A percentile compares a stretch with the other conserved stretches of the same genome.
Conservation (phyloP, 2,888 invertebrate genomes). For the Eristalis tenax region DNA sequence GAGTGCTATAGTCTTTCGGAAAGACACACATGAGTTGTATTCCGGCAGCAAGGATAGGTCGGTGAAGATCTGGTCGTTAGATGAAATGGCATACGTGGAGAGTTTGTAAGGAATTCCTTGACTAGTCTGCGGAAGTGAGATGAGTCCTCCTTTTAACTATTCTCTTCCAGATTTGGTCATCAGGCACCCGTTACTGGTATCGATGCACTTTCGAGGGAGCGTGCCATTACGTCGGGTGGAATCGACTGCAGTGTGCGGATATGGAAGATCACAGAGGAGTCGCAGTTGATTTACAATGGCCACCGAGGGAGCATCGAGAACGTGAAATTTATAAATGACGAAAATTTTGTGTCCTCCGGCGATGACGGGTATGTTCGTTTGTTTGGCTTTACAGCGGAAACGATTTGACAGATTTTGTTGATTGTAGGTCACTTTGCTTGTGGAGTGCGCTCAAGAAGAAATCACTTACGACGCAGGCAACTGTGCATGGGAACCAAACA, state of each 20-base stretch:
- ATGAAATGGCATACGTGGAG: constrained; percentile 98
- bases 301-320: constrained; percentile 92
- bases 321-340: constrained; percentile 95
- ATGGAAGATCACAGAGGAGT: constrained; percentile 99
- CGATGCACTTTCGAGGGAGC: constrained; percentile 92
- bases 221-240: constrained; percentile 94
- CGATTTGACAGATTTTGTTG: constrained; percentile 22
- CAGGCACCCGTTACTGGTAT: constrained; percentile 92
- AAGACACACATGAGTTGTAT: constrained; percentile 92
- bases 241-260: constrained; percentile 92
- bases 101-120: constrained; percentile 84
- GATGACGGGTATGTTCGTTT: constrained; percentile 88
- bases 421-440: constrained; percentile 84
- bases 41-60: constrained; percentile 89
- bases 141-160: constrained; percentile 6
- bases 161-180: constrained; percentile 87
- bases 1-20: constrained; percentile 91
- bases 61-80: constrained; percentile 97
- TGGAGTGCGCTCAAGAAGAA: constrained; percentile 95
- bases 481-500: constrained; percentile 88
- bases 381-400: not conserved
- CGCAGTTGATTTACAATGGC: constrained; percentile 96
- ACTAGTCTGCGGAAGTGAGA: not conserved
- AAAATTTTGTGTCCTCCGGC: constrained; percentile 95
- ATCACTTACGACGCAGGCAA: constrained; percentile 86